These are phyloP conservation scores for Trypoxylus dichotomus DNA, from an alignment of 1,140 invertebrate species.

Conservation along the genomic window DNA sequence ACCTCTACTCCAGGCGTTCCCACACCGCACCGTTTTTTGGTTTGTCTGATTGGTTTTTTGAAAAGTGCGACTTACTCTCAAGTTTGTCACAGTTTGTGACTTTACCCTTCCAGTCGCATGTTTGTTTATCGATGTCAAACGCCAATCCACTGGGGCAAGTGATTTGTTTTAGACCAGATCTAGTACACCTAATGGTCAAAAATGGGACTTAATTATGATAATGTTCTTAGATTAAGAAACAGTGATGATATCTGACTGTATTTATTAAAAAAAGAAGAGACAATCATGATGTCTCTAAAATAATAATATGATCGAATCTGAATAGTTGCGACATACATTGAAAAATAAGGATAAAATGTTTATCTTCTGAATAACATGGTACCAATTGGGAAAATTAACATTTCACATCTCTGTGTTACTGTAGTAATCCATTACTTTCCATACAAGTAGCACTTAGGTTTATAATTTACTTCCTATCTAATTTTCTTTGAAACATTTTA, in stretches of 20 bases:
- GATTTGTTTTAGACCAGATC: constrained; percentile 90
- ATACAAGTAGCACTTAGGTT: too few relatives aligned
- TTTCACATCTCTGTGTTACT: too few relatives aligned
- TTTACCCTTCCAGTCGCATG: constrained; percentile 96
- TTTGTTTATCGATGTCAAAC: constrained; percentile 96
- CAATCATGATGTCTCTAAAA: too few relatives aligned
- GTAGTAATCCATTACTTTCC: too few relatives aligned
- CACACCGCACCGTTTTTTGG: constrained; percentile 39
- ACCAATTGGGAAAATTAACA: too few relatives aligned
- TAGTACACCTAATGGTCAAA: constrained; percentile 76
- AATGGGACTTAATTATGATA: constrained; percentile 44
- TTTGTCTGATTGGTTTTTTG: constrained; percentile 28
- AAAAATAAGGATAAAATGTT: too few relatives aligned
- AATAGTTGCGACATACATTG: too few relatives aligned
- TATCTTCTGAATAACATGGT: too few relatives aligned
- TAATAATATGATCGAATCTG: too few relatives aligned
- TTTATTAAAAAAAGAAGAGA: neutral
- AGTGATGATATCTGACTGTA: constrained; percentile 43
- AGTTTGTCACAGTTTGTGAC: constrained; percentile 94
- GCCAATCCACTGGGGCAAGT: constrained; percentile 91
- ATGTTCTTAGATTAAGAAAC: constrained; percentile 47
- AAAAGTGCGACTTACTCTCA: constrained; percentile 80
- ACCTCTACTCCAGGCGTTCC: constrained; percentile 39
- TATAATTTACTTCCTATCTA: too few relatives aligned
- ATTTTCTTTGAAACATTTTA: too few relatives aligned